Evolutionary conservation across 2,797 vertebrate genomes (phyloP).

Genomic region (Pachyuromys duprasi): DNA sequence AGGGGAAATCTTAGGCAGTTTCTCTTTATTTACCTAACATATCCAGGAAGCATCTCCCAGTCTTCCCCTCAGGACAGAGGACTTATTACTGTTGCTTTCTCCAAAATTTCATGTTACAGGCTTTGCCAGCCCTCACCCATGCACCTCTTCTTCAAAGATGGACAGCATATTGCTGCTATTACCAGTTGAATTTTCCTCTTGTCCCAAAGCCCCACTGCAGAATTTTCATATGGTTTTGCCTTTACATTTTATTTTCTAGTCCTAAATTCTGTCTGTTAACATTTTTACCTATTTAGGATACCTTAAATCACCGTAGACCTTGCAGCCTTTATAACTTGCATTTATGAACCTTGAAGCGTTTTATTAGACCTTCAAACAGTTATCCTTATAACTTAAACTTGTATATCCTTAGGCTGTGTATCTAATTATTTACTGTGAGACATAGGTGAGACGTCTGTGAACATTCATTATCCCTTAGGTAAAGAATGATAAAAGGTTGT

Average conservation of each 20-base stretch:
- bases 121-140: background rate
- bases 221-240: background rate
- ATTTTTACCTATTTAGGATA: too few relatives aligned
- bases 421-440: too few relatives aligned
- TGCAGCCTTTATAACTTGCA: too few relatives aligned
- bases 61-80: background rate
- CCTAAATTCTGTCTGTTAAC: background rate
- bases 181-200: background rate
- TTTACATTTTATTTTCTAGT: background rate
- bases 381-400: too few relatives aligned
- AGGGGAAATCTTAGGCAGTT: background rate
- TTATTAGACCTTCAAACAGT: too few relatives aligned
- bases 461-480: too few relatives aligned
- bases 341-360: too few relatives aligned
- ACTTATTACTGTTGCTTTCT: background rate
- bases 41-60: background rate
- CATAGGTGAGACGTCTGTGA: too few relatives aligned
- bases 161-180: background rate
- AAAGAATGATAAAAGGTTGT: too few relatives aligned
- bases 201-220: background rate
- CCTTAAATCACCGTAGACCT: too few relatives aligned
- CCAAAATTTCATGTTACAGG: background rate
- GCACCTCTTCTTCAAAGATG: background rate
- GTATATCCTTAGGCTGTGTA: too few relatives aligned
- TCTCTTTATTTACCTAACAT: background rate